These are phyloP conservation scores for Leptodactylus fallax DNA, from an alignment of 2,797 vertebrate species.

Conservation along the genomic window DNA sequence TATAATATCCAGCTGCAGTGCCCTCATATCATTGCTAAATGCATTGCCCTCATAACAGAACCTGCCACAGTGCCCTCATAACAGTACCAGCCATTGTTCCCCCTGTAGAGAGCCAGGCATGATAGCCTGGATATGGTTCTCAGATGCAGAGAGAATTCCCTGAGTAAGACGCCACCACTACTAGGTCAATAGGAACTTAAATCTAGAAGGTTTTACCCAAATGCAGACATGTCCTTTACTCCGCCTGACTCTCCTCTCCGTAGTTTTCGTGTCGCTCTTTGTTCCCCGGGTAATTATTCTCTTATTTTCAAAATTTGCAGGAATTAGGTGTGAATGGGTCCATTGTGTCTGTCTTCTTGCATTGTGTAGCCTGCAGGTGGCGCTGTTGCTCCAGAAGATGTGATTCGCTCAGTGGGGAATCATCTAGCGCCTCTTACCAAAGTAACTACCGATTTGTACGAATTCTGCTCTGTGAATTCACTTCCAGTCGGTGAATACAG, in stretches of 20 bases:
- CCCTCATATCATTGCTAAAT: too few species aligned
- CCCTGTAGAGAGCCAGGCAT: not conserved
- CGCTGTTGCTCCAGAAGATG: constrained; percentile 1
- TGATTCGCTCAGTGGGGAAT: not conserved
- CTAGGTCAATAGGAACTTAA: too few species aligned
- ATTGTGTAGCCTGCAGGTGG: constrained; percentile 17
- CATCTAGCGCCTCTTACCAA: not conserved
- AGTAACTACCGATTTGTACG: not conserved
- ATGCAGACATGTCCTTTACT: too few species aligned
- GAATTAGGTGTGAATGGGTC: not conserved
- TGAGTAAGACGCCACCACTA: too few species aligned
- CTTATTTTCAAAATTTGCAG: not conserved
- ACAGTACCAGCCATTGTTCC: not conserved
- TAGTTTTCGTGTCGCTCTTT: too few species aligned
- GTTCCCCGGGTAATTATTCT: not conserved
- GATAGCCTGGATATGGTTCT: too few species aligned
- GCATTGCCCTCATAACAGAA: too few species aligned
- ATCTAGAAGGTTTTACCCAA: too few species aligned
- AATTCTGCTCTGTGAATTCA: not conserved
- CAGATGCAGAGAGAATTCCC: too few species aligned
- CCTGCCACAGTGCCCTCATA: not conserved
- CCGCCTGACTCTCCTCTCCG: too few species aligned
- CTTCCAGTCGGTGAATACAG: not conserved
- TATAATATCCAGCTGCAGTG: too few species aligned
- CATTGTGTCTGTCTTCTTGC: not conserved